phyloP scores from a whole-genome alignment of 2,888 invertebrate species.

The Synanthedon tipuliformis region DNA sequence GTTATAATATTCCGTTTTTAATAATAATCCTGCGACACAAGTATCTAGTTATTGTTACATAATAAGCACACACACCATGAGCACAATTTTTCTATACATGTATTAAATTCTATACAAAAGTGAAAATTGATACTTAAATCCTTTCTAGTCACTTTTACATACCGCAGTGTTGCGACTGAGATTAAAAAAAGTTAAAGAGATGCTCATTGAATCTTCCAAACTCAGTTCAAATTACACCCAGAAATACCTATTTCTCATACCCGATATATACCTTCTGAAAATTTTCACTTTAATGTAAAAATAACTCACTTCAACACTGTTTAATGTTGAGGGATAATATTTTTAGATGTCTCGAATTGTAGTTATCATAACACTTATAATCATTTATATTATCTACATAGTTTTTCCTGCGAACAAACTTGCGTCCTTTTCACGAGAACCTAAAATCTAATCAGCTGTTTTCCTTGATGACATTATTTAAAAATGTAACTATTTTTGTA shows the following conservation, averaged over 20 bases:
- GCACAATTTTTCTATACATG: slow-evolving; percentile 48
- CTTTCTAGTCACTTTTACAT: slow-evolving; percentile 40
- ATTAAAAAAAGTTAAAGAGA: slow-evolving; percentile 23
- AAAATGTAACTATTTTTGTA: slow-evolving; percentile 69
- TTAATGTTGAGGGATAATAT: slow-evolving; percentile 55
- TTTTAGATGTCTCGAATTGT: slow-evolving; percentile 62
- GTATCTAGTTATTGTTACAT: slow-evolving; percentile 39
- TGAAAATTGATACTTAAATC: slow-evolving; percentile 21
- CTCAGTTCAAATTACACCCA: slow-evolving; percentile 37
- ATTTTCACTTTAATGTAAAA: slow-evolving; percentile 3
- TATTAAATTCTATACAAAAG: slow-evolving; percentile 22
- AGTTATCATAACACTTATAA: slow-evolving; percentile 32
- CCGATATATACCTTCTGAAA: slow-evolving; percentile 21
- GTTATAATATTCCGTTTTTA: slow-evolving; percentile 1
- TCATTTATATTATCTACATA: slow-evolving; percentile 33
- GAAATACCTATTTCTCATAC: slow-evolving; percentile 29
- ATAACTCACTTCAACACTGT: slow-evolving; percentile 32
- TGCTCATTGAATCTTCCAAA: slow-evolving; percentile 48
- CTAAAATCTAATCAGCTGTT: slow-evolving; percentile 30
- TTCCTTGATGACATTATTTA: slow-evolving; percentile 40
- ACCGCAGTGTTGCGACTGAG: slow-evolving; percentile 27
- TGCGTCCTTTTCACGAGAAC: slow-evolving; percentile 17
- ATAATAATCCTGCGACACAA: slow-evolving; percentile 2
- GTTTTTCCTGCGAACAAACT: slow-evolving; percentile 28
- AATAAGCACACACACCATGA: slow-evolving; percentile 41